These are phyloP conservation scores for Trachythela sp. DNA, from an alignment of 64 coral and sea anemone genomes.

Conservation along the genomic window DNA sequence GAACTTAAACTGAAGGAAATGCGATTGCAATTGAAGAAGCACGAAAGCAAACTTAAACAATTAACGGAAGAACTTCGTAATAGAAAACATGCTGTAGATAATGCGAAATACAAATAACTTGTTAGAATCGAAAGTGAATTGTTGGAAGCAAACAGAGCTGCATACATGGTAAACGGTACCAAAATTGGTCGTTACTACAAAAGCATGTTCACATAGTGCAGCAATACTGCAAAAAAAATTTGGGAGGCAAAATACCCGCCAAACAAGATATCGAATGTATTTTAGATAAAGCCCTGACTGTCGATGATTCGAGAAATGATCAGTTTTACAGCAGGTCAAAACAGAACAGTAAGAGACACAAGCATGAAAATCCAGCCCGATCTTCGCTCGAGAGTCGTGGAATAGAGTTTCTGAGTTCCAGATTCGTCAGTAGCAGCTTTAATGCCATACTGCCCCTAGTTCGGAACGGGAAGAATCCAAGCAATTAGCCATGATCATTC, in stretches of 20 bases:
- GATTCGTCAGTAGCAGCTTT: too few relatives aligned
- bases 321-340: background rate
- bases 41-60: slow-evolving; percentile 37
- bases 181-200: slow-evolving; percentile 36
- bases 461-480: background rate
- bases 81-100: slow-evolving; percentile 28
- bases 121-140: slow-evolving; percentile 34
- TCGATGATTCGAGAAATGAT: background rate
- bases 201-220: slow-evolving; percentile 37
- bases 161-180: slow-evolving; percentile 25
- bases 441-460: background rate
- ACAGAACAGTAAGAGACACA: background rate
- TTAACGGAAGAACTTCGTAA: slow-evolving; percentile 27
- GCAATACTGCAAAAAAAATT: slow-evolving; percentile 36
- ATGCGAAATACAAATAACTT: slow-evolving; percentile 14
- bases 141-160: slow-evolving; percentile 22
- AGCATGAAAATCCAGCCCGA: too few relatives aligned
- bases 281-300: slow-evolving; percentile 7
- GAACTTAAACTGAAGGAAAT: slow-evolving; percentile 43
- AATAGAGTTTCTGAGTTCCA: too few relatives aligned
- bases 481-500: background rate
- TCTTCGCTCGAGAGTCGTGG: too few relatives aligned
- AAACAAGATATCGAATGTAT: slow-evolving; percentile 10
- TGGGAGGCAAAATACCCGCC: slow-evolving; percentile 43
- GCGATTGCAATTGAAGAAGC: slow-evolving; percentile 27